Conservation (phyloP, 2,888 invertebrate species). For the Protonemura montana region DNA sequence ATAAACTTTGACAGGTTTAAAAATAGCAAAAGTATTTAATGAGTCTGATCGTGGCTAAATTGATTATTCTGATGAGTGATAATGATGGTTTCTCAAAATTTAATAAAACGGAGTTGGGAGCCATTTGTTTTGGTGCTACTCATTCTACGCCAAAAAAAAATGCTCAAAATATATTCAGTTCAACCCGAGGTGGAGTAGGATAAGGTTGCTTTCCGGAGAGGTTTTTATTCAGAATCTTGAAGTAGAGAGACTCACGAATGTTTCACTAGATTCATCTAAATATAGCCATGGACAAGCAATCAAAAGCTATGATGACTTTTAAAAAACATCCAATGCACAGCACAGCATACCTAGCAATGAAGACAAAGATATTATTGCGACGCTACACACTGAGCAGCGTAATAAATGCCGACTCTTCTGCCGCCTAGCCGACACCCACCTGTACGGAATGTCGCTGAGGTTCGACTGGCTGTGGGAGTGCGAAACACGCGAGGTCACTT, state of each 20-base stretch:
- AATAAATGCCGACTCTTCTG: not conserved
- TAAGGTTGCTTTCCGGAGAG: too few relatives aligned
- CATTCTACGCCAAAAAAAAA: too few relatives aligned
- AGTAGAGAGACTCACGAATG: not conserved
- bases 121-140: too few relatives aligned
- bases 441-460: conserved; percentile 83
- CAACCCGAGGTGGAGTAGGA: too few relatives aligned
- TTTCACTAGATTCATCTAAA: not conserved
- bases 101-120: too few relatives aligned
- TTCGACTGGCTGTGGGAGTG: conserved; percentile 93
- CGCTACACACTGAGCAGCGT: not conserved
- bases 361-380: not conserved
- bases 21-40: too few relatives aligned
- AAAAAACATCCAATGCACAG: conserved; percentile 3
- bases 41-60: too few relatives aligned
- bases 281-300: not conserved
- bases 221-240: too few relatives aligned
- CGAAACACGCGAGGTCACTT: conserved; percentile 69
- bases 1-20: too few relatives aligned
- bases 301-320: not conserved
- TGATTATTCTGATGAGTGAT: too few relatives aligned
- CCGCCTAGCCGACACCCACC: conserved; percentile 61
- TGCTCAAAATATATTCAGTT: too few relatives aligned
- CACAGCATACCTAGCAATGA: not conserved
- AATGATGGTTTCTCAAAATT: too few relatives aligned